Percentiles rank a stretch among this genome's conserved stretches.
phyloP scores from a whole-genome alignment of 2,797 vertebrate species.

The Champsocephalus gunnari region DNA sequence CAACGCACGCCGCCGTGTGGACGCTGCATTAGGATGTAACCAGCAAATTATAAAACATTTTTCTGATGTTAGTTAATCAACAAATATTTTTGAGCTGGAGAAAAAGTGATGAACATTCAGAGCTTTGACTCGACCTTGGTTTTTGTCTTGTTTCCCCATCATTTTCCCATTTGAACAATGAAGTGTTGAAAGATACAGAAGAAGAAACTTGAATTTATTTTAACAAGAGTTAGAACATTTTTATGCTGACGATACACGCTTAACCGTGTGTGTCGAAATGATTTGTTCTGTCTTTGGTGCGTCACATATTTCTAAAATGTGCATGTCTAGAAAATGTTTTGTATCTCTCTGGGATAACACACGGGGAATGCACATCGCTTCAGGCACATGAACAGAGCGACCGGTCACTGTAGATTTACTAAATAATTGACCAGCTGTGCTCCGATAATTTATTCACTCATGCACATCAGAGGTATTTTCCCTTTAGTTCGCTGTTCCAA shows the following conservation, averaged over 20 bases:
- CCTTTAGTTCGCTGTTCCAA: conserved; percentile 5
- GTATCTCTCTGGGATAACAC: conserved; percentile 56
- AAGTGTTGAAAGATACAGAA: conserved; percentile 56
- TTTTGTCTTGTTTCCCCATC: neutral
- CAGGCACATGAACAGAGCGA: conserved; percentile 51
- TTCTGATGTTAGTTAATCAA: neutral
- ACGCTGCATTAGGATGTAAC: too few relatives aligned
- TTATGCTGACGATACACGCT: conserved; percentile 63
- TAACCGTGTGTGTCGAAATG: conserved; percentile 47
- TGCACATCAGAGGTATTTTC: conserved; percentile 6
- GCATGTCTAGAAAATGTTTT: conserved; percentile 63
- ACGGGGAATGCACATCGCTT: conserved; percentile 32
- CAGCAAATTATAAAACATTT: too few relatives aligned
- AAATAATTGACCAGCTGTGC: conserved; percentile 33
- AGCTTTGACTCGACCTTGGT: conserved; percentile 3
- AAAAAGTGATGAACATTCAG: conserved; percentile 28
- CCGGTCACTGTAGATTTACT: conserved; percentile 46
- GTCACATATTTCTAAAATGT: conserved; percentile 69
- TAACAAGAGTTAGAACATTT: conserved; percentile 47
- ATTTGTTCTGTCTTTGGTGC: conserved; percentile 61
- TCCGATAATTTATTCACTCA: conserved; percentile 20
- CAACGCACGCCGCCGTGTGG: too few relatives aligned
- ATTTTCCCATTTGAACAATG: conserved; percentile 56
- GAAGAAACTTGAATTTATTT: conserved; percentile 73
- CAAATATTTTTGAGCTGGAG: conserved; percentile 5